These are phyloP conservation scores for Oriolus oriolus DNA, from an alignment of 2,113 vertebrate genomes.

Conservation along the genomic window DNA sequence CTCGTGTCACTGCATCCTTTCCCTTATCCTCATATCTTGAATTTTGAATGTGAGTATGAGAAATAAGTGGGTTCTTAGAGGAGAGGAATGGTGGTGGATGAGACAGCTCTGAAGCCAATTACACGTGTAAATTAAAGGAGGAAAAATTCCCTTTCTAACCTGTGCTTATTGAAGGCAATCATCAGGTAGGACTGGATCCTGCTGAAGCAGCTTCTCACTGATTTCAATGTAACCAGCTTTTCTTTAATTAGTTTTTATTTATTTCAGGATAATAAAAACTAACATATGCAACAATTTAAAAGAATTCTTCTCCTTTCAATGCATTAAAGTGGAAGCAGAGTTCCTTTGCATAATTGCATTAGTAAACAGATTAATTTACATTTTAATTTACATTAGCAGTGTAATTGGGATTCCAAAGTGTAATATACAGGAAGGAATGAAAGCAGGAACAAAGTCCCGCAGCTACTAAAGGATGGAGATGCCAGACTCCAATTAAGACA, in stretches of 20 bases:
- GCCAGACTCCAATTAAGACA: conserved; percentile 13
- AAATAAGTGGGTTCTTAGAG: background rate
- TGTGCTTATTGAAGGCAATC: background rate
- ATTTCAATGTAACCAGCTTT: background rate
- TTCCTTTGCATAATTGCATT: conserved; percentile 12
- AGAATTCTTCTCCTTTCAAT: background rate
- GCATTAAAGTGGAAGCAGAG: background rate
- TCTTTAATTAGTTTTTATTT: background rate
- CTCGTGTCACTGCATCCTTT: background rate
- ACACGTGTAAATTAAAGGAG: background rate
- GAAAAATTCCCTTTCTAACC: background rate
- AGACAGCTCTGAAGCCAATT: background rate
- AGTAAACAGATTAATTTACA: conserved; percentile 42
- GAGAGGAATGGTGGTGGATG: background rate
- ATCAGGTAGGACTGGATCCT: background rate
- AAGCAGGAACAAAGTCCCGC: background rate
- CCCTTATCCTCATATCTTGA: background rate
- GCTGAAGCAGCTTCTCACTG: background rate
- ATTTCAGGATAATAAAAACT: background rate
- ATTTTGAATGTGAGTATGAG: background rate
- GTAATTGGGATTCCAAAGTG: conserved; percentile 3
- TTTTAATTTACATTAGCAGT: conserved; percentile 37
- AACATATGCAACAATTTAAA: background rate
- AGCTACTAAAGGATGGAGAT: background rate
- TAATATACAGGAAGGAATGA: background rate